Evolutionary conservation across 2,113 vertebrate genomes (phyloP).

Genomic region (Nycticebus coucang): DNA sequence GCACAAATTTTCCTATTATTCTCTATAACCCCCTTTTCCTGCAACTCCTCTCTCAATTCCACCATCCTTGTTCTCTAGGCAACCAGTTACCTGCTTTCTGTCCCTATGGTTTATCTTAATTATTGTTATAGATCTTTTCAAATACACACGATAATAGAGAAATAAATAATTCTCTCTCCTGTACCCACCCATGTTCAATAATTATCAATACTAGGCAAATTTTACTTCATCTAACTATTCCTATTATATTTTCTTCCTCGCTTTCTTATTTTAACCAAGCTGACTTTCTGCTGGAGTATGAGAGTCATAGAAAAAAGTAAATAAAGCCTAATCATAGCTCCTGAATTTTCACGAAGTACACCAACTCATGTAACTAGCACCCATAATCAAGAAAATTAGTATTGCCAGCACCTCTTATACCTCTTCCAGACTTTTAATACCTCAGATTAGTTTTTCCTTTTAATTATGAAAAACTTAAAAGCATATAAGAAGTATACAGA

Average conservation of each 20-base stretch:
- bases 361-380: background rate
- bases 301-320: background rate
- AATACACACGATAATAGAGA: background rate
- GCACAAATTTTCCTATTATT: background rate
- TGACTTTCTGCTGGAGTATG: background rate
- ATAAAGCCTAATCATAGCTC: background rate
- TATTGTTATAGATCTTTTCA: background rate
- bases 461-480: background rate
- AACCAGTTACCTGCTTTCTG: background rate
- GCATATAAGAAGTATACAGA: background rate
- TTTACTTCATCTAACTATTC: background rate
- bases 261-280: slow-evolving; percentile 31
- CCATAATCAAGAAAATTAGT: background rate
- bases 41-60: background rate
- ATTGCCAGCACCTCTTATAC: background rate
- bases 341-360: background rate
- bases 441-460: background rate
- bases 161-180: background rate
- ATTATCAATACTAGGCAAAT: background rate
- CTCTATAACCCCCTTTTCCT: background rate
- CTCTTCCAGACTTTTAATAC: background rate
- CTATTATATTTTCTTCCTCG: background rate
- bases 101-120: background rate
- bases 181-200: background rate
- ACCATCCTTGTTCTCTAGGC: background rate